Percentiles rank a stretch among this genome's conserved stretches.
Evolutionary conservation across 2,113 vertebrate species (phyloP).

Genomic region (Menidia beryllina): DNA sequence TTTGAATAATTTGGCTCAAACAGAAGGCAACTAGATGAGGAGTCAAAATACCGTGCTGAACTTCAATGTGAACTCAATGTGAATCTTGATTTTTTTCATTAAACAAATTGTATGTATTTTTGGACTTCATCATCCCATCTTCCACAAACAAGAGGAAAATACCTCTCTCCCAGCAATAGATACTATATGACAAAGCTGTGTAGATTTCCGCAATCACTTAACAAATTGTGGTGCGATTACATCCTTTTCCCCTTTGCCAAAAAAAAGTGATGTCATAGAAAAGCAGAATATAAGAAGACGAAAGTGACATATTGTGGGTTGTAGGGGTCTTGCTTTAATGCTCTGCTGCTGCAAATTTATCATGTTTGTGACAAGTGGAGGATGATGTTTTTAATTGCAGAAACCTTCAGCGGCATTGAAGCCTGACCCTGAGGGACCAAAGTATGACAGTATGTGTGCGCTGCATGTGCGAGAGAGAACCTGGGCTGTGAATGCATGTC

Average conservation of each 20-base stretch:
- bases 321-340: constrained; percentile 66
- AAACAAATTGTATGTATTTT: too few relatives aligned
- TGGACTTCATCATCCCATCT: background rate
- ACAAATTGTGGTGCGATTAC: background rate
- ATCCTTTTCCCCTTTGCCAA: constrained; percentile 12
- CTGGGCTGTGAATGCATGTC: constrained; percentile 26
- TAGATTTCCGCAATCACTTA: constrained; percentile 7
- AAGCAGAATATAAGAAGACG: constrained; percentile 26
- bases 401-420: constrained; percentile 69
- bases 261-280: constrained; percentile 37
- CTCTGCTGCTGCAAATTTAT: constrained; percentile 77
- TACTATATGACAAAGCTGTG: background rate
- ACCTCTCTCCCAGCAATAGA: background rate
- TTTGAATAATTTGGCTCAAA: background rate
- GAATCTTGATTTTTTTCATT: too few relatives aligned
- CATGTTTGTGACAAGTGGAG: constrained; percentile 78
- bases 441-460: constrained; percentile 13
- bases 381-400: constrained; percentile 81
- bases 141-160: too few relatives aligned
- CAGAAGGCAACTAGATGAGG: background rate
- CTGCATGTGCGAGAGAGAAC: constrained; percentile 12
- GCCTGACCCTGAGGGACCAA: constrained; percentile 70
- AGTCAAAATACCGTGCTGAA: too few relatives aligned
- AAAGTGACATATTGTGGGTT: constrained; percentile 62
- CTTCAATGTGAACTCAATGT: too few relatives aligned